These are phyloP conservation scores for Gobius niger DNA, from an alignment of 2,113 vertebrate genomes.

Conservation along the genomic window DNA sequence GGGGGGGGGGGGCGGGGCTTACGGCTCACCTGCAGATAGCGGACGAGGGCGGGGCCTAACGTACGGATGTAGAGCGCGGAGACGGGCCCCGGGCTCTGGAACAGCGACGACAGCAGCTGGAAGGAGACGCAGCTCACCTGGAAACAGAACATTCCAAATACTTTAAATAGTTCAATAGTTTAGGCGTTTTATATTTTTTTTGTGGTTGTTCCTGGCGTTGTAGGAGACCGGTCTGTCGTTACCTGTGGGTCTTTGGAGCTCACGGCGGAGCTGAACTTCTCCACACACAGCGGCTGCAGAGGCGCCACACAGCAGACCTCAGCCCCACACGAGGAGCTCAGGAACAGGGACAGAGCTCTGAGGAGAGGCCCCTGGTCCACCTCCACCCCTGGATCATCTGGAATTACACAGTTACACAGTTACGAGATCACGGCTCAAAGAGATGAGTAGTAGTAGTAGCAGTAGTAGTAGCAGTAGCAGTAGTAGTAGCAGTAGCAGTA, in stretches of 20 bases:
- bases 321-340: constrained; percentile 80
- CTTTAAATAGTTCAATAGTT: no score
- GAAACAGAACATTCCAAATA: no score
- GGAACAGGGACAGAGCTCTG: constrained; percentile 85
- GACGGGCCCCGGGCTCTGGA: constrained; percentile 81
- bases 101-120: constrained; percentile 86
- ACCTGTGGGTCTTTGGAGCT: constrained; percentile 86
- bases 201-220: no score
- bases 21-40: no score
- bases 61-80: constrained; percentile 85
- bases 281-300: constrained; percentile 80
- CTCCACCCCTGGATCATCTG: constrained; percentile 43
- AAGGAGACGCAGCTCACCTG: constrained; percentile 85
- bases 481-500: neutral
- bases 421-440: no score
- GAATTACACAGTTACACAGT: neutral
- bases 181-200: no score
- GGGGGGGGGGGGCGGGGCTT: no score
- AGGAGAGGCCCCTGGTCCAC: constrained; percentile 83
- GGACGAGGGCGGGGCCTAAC: no score
- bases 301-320: constrained; percentile 81
- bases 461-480: neutral
- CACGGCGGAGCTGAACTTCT: constrained; percentile 81
- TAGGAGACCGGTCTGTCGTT: constrained; percentile 34
- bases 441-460: no score